Evolutionary conservation across 1,140 invertebrate genomes (phyloP).

Genomic region (Holcopasites calliopsidis): DNA sequence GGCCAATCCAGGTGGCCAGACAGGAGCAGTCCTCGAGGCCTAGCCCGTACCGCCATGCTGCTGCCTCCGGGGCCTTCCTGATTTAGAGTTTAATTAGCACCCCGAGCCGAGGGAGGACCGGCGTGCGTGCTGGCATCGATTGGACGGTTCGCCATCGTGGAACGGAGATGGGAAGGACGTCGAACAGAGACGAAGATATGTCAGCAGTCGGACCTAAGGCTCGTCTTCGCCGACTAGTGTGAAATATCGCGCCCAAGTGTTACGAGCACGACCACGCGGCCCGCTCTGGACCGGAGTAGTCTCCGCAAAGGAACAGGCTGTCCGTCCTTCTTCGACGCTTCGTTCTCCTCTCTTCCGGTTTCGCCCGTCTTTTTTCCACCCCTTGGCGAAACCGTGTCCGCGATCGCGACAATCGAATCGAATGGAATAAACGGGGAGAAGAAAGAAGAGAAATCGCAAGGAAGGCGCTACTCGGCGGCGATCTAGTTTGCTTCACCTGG

Average conservation of each 20-base stretch:
- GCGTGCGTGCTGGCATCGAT: constrained; percentile 32
- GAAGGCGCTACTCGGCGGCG: no score
- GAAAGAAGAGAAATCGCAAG: no score
- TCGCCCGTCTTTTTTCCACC: background rate
- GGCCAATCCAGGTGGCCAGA: constrained; percentile 45
- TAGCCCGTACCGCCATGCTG: constrained; percentile 67
- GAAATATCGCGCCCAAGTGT: constrained; percentile 81
- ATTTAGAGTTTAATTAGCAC: constrained; percentile 67
- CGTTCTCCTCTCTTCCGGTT: background rate
- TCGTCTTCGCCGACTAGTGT: constrained; percentile 75
- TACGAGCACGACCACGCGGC: constrained; percentile 68
- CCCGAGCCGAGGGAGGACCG: constrained; percentile 54
- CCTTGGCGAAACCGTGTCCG: background rate
- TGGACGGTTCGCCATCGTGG: constrained; percentile 34
- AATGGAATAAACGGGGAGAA: background rate
- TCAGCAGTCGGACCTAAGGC: constrained; percentile 47
- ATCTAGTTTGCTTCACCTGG: no score
- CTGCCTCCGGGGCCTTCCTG: constrained; percentile 55
- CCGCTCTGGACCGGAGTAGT: constrained; percentile 18
- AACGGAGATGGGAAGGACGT: constrained; percentile 41
- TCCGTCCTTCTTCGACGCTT: constrained; percentile 15
- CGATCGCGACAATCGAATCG: constrained; percentile 6
- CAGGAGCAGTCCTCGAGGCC: no score
- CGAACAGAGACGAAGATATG: constrained; percentile 58
- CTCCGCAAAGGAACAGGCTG: constrained; percentile 16